Evolutionary conservation across 2,113 vertebrate species (phyloP), one percentile per base, ranked within the genome.

Genomic region (Illadopsis cleaveri): DNA sequence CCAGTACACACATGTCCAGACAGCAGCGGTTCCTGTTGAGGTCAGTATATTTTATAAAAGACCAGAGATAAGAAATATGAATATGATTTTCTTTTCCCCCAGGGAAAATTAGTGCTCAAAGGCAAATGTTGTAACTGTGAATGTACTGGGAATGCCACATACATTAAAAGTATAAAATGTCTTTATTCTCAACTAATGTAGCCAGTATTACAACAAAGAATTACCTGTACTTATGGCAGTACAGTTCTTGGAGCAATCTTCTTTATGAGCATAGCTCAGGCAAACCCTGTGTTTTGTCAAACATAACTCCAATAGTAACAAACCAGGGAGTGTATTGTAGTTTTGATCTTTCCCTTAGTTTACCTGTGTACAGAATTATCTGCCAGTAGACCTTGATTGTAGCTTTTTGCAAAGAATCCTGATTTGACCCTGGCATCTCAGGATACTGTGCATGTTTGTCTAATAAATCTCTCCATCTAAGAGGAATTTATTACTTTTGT

Each of bases 1-100:
- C 69, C 99, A 99, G 93, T 99, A 99, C 45, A 96, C 99, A 94
- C 99, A 99, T 76, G 98, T 99, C 97, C 99, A 99, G 97, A 98
- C 99, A 47, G 94, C 99, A 48, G 93, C 98, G 1, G 98, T 99
- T 97, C 98, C 99, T 66, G 98, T 99, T 72, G 99, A 99, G 99
- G 99, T 98, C 81, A 86, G 98, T 99, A 93, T 69, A 66, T 61
- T 69, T 69, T 64, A 6, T 71, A 61, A 33, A 57, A 51, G 13
- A 64, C 24, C 28, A 30, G 21, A 71, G 20, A 61, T 57, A 28
- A 82, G 47, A 76, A 48, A 44, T 37, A 30, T 45, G 1, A 44
- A 66, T 72, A 15, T 28, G 15, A 40, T 40, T 40, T 40, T 40
- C 9, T 82, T 57, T 78, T 60, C 5, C 12, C 12, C 31, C 31